Percentiles rank a stretch among this genome's conserved stretches.
Evolutionary conservation across 2,888 invertebrate species (phyloP).

Genomic region (Kuschelorhynchus macadamiae): DNA sequence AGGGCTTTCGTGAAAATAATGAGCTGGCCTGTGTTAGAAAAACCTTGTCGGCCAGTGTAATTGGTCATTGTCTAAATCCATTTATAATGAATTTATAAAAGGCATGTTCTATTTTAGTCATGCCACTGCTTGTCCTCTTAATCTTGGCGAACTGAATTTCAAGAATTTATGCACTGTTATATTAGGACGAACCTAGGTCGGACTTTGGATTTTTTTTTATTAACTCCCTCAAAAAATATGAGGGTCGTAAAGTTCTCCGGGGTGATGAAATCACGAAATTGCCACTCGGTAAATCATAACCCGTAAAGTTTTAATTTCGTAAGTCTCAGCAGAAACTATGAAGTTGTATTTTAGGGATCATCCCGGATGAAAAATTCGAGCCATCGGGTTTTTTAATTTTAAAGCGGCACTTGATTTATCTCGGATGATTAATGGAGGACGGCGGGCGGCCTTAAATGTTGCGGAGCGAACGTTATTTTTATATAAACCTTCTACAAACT

Average conservation of each 20-base stretch:
- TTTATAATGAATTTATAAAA: too few species aligned
- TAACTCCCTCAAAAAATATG: slow-evolving; percentile 44
- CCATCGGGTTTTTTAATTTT: slow-evolving; percentile 41
- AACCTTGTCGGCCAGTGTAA: too few species aligned
- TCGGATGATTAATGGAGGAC: slow-evolving; percentile 18
- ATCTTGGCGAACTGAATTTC: neutral
- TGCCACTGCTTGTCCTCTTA: slow-evolving; percentile 13
- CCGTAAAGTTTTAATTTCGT: slow-evolving; percentile 48
- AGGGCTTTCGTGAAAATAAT: too few species aligned
- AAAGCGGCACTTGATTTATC: slow-evolving; percentile 23
- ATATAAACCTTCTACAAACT: too few species aligned
- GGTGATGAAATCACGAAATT: slow-evolving; percentile 47
- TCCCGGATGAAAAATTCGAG: slow-evolving; percentile 37
- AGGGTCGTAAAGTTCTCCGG: slow-evolving; percentile 42
- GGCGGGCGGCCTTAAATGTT: neutral
- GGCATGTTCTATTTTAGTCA: neutral
- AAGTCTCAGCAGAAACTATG: slow-evolving; percentile 51
- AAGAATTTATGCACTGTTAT: slow-evolving; percentile 43
- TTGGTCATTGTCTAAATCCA: too few species aligned
- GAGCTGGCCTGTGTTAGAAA: too few species aligned
- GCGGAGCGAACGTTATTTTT: too few species aligned
- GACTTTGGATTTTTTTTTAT: slow-evolving; percentile 44
- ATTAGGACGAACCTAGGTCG: slow-evolving; percentile 45
- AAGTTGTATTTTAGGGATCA: slow-evolving; percentile 42
- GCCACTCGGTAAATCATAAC: slow-evolving; percentile 45